These are phyloP conservation scores for Oryctes rhinoceros DNA, from an alignment of 1,140 invertebrate genomes.

Conservation along the genomic window DNA sequence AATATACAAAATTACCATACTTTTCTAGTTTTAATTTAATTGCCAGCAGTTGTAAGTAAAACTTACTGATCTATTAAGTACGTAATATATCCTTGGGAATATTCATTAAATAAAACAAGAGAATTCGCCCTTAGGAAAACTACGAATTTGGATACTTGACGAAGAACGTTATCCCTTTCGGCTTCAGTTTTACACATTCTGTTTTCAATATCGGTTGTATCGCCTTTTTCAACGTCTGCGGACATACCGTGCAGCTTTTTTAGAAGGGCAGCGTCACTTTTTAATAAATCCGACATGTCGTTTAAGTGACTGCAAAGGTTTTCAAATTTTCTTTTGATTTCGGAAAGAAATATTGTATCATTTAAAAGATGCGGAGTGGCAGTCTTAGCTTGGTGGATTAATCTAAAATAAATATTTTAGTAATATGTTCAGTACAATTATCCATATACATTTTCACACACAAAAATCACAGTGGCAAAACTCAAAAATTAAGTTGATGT, in stretches of 20 bases:
- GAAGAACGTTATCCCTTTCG: background rate
- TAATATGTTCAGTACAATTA: too few species aligned
- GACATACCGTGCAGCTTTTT: background rate
- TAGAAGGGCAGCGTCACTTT: background rate
- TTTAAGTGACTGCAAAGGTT: background rate
- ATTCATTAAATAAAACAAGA: slow-evolving; percentile 3
- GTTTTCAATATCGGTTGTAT: background rate
- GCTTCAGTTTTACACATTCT: background rate
- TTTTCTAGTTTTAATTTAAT: too few species aligned
- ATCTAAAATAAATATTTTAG: background rate
- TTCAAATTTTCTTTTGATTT: background rate
- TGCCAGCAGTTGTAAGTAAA: background rate
- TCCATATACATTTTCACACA: too few species aligned
- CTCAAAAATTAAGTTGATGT: too few species aligned
- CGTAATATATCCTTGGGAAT: background rate
- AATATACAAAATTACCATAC: too few species aligned
- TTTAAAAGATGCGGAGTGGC: background rate
- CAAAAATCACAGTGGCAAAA: too few species aligned
- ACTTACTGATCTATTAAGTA: slow-evolving; percentile 29
- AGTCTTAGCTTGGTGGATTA: background rate
- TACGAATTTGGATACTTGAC: background rate
- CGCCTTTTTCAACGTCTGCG: background rate
- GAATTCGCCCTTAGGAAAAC: background rate
- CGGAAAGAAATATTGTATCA: background rate
- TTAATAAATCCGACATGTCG: background rate